Conservation (phyloP, 2,888 invertebrate species). For the Nowickia ferox region DNA sequence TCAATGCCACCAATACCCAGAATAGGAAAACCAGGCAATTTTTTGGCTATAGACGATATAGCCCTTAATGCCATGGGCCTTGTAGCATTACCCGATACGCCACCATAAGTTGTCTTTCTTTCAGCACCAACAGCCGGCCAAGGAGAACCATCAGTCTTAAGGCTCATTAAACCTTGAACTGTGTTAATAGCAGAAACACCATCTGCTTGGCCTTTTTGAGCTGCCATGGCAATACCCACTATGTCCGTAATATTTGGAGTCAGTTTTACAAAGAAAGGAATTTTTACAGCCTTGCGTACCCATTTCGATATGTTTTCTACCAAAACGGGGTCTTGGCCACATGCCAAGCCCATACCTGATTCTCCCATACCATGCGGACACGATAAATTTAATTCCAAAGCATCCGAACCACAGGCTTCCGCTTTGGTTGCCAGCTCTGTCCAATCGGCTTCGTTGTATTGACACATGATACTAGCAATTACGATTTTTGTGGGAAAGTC, state of each 20-base stretch:
- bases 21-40: conserved; percentile 94
- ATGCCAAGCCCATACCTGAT: conserved; percentile 98
- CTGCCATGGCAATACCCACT: conserved; percentile 93
- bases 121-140: conserved; percentile 95
- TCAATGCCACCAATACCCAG: conserved; percentile 99
- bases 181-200: conserved; percentile 99
- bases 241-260: conserved; percentile 99
- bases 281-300: conserved; percentile 93
- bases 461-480: conserved; percentile 98
- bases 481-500: conserved; percentile 96
- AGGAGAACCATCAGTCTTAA: conserved; percentile 91
- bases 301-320: conserved; percentile 95
- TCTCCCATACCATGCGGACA: conserved; percentile 99
- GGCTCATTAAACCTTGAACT: conserved; percentile 96
- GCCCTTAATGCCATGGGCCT: conserved; percentile 96
- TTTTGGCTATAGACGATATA: conserved; percentile 93
- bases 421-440: conserved; percentile 90
- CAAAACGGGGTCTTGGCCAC: conserved; percentile 96
- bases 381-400: conserved; percentile 96
- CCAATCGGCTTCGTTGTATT: conserved; percentile 95
- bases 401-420: conserved; percentile 94
- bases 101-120: conserved; percentile 95
- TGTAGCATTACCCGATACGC: conserved; percentile 96
- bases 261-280: conserved; percentile 98
- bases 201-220: conserved; percentile 94